These are phyloP conservation scores for Hoplodrina blanda DNA, from an alignment of 2,888 invertebrate genomes.

Conservation along the genomic window DNA sequence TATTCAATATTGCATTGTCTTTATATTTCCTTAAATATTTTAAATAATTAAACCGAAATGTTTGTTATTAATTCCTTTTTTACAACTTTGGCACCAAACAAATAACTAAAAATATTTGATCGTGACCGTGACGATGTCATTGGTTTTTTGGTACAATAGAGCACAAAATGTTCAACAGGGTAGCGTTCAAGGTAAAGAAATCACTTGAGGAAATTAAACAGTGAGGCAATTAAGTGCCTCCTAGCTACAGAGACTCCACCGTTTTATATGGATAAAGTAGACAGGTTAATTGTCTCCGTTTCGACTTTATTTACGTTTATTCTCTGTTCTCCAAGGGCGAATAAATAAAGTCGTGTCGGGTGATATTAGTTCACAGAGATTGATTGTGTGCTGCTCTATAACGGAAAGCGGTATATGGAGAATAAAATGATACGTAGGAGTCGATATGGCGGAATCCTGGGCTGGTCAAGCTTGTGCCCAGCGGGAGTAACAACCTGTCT, in stretches of 20 bases:
- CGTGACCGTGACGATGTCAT: conserved; percentile 31
- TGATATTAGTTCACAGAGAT: conserved; percentile 40
- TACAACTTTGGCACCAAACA: background rate
- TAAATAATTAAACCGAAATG: background rate
- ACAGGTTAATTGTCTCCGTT: conserved; percentile 60
- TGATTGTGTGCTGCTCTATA: conserved; percentile 11
- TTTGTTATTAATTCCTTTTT: conserved; percentile 5
- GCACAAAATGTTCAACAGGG: conserved; percentile 24
- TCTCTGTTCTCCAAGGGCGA: conserved; percentile 35
- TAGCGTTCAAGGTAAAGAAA: conserved; percentile 56
- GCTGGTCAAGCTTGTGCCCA: conserved; percentile 14
- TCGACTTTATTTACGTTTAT: conserved; percentile 61
- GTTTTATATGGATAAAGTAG: conserved; percentile 58
- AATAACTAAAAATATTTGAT: conserved; percentile 14
- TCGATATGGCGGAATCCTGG: background rate
- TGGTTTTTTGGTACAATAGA: conserved; percentile 39
- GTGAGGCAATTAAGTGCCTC: conserved; percentile 49
- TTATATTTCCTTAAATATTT: conserved; percentile 16
- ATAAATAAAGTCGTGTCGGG: conserved; percentile 39
- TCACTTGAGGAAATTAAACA: conserved; percentile 59
- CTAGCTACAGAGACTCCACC: conserved; percentile 34
- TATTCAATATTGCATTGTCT: conserved; percentile 20
- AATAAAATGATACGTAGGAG: conserved; percentile 1
- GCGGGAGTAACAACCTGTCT: conserved; percentile 58
- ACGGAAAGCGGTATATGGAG: conserved; percentile 3